These are phyloP conservation scores for Acromyrmex echinatior DNA, from an alignment of 1,140 invertebrate species.

Conservation along the genomic window DNA sequence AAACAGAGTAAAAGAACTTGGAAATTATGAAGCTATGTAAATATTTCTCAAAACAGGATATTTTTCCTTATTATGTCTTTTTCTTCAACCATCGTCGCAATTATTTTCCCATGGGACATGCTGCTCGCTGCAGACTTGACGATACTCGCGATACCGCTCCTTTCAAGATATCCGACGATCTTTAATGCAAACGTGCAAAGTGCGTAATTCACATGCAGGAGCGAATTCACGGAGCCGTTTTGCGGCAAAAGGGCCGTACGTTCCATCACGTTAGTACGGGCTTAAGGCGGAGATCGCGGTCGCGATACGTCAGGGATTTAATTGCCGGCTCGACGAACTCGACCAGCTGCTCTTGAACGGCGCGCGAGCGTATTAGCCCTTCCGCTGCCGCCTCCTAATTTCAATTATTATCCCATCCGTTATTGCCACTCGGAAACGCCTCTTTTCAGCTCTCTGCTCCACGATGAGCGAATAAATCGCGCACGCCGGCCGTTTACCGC, in stretches of 20 bases:
- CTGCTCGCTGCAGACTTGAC: background rate
- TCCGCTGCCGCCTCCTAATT: constrained; percentile 70
- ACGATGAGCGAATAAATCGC: constrained; percentile 63
- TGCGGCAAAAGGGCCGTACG: constrained; percentile 47
- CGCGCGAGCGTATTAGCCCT: constrained; percentile 65
- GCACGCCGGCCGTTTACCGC: constrained; percentile 23
- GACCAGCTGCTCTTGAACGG: constrained; percentile 26
- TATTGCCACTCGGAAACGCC: constrained; percentile 71
- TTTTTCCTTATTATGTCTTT: background rate
- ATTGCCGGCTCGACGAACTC: constrained; percentile 71
- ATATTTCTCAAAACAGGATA: background rate
- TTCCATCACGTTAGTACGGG: constrained; percentile 66
- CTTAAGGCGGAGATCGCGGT: constrained; percentile 72
- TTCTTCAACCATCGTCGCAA: background rate
- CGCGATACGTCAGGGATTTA: constrained; percentile 74
- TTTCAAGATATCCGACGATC: constrained; percentile 13
- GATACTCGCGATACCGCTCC: background rate
- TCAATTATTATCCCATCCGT: constrained; percentile 78
- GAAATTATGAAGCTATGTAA: background rate
- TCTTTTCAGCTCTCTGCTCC: constrained; percentile 71
- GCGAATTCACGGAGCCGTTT: constrained; percentile 10
- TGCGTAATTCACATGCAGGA: constrained; percentile 45
- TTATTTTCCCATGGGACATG: background rate
- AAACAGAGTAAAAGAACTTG: background rate
- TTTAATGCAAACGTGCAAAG: constrained; percentile 20